Base-by-base conservation (phyloP, 2,797 vertebrate genomes). In the Artibeus lituratus region DNA sequence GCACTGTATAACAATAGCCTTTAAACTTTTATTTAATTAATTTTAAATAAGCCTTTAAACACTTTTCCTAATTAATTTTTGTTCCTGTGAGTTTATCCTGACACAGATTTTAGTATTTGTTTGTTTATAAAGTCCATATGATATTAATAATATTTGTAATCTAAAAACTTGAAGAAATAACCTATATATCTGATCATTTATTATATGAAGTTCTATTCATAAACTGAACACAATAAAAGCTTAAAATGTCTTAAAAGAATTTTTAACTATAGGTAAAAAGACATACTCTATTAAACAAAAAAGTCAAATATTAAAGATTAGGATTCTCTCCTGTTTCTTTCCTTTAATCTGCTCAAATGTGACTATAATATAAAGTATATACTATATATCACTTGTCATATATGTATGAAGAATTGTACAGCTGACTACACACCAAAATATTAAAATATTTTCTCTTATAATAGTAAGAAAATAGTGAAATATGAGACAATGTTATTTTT, bases 181-280 rank as follows among this genome's bases (percentile, higher is more conserved):
- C 3, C 11, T 59, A 77, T 4, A 59, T 2, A 57, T 77, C 51
- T 90, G 35, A 67, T n/a, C 10, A 47, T 65, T 77, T 80, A 44
- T 57, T 42, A 87, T 26, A 62, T 67, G 57, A 77, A 51, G 70
- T 15, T 87, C 26, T 55, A 49, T 10, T 26, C 49, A 94, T 94
- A 65, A 73, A 78, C 19, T 26, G 29, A 72, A 93, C n/a, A 44
- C 4, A 65, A 51, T 44, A 90, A 62, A 55, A 81, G 10, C 57
- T 94, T 96, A 78, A 77, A 81, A 42, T 69, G 65, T 24, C 78
- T 76, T 84, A 84, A 69, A 88, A 78, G 14, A 92, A 88, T 59
- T 87, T 90, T 88, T 73, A 92, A 88, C 24, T 42, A 7, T 37
- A 85, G 24, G 9, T 49, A 73, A 89, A 82, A 84, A 84, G 24